Percentiles rank a stretch among this genome's conserved stretches.
Conservation (phyloP, 2,797 vertebrate species). For the Choloepus didactylus region DNA sequence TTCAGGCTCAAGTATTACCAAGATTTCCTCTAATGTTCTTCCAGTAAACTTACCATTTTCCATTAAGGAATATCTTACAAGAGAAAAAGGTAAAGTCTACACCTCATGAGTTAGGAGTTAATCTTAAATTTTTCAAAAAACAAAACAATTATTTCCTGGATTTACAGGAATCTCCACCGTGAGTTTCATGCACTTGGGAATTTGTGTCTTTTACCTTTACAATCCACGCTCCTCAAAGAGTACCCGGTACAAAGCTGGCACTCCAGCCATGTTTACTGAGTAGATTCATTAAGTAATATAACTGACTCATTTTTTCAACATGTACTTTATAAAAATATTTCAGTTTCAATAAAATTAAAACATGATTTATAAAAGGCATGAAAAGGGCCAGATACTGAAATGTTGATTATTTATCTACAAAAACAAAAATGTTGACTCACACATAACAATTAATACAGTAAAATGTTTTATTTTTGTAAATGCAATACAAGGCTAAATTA, state of each 20-base stretch:
- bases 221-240: neutral
- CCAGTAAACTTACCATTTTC: slow-evolving; percentile 45
- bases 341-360: slow-evolving; percentile 6
- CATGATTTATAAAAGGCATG: neutral
- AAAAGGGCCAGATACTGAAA: neutral
- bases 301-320: slow-evolving; percentile 14
- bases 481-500: slow-evolving; percentile 17
- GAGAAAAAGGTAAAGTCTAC: neutral
- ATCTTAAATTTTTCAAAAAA: slow-evolving; percentile 53
- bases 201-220: neutral
- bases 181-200: neutral
- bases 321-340: slow-evolving; percentile 11
- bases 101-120: slow-evolving; percentile 52
- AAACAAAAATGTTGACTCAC: neutral
- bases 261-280: neutral
- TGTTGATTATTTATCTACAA: slow-evolving; percentile 22
- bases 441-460: neutral
- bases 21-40: slow-evolving; percentile 7
- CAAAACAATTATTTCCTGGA: neutral
- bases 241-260: neutral
- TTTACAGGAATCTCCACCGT: neutral
- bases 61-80: slow-evolving; percentile 1
- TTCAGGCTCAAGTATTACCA: neutral
- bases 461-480: slow-evolving; percentile 13
- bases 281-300: neutral